Conservation (phyloP, 2,888 invertebrate genomes). For the Diaprepes abbreviatus region DNA sequence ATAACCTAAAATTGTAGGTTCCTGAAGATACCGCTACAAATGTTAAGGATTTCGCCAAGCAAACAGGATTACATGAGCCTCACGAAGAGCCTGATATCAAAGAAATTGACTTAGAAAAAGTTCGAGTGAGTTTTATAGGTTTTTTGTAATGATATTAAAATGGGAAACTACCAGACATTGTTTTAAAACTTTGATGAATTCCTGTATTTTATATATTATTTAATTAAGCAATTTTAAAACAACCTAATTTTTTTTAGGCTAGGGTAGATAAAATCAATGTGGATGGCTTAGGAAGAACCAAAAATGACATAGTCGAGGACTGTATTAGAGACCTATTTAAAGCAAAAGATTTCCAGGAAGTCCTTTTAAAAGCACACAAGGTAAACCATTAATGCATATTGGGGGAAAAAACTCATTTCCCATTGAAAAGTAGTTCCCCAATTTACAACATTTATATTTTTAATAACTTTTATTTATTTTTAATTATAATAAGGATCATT, state of each 20-base stretch:
- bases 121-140: slow-evolving; percentile 67
- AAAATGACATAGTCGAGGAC: slow-evolving; percentile 87
- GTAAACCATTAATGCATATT: too few species aligned
- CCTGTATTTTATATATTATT: too few species aligned
- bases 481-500: too few species aligned
- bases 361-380: slow-evolving; percentile 78
- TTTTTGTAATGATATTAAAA: too few species aligned
- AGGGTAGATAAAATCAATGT: slow-evolving; percentile 89
- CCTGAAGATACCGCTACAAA: slow-evolving; percentile 51
- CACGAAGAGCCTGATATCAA: slow-evolving; percentile 55
- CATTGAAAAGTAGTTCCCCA: too few species aligned
- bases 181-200: too few species aligned
- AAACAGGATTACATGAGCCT: slow-evolving; percentile 46
- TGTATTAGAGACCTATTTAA: slow-evolving; percentile 87
- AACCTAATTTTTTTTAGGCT: slow-evolving; percentile 75
- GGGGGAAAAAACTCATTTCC: too few species aligned
- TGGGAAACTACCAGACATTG: too few species aligned
- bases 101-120: slow-evolving; percentile 71
- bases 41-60: slow-evolving; percentile 48
- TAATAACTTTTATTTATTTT: too few species aligned
- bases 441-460: too few species aligned
- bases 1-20: slow-evolving; percentile 55
- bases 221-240: too few species aligned
- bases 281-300: slow-evolving; percentile 87
- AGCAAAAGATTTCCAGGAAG: slow-evolving; percentile 88